Evolutionary conservation across 1,140 invertebrate species (phyloP), one percentile per base, ranked within the genome.

Genomic region (Lucilia sericata): DNA sequence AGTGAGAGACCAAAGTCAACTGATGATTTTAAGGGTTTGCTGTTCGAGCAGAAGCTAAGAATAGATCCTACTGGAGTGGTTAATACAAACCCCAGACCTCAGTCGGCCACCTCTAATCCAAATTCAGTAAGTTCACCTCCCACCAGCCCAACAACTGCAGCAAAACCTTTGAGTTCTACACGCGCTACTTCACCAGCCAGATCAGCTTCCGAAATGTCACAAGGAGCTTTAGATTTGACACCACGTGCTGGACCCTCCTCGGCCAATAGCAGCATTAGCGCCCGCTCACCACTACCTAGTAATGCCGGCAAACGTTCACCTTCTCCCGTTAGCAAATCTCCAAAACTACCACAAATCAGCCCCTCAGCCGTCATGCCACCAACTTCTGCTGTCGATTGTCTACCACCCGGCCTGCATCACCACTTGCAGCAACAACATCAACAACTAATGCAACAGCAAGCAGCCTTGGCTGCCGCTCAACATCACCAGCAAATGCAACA

Each of bases 191-290:
- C 89, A 8, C 92, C 92, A 0, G 90, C 92, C 5, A 85, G 88
- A 0, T 88, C 89, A 19, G 87, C 91, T 36, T 92, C 92, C 14
- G 92, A 93, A 78, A 92, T 91, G 0, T 93, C 92, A 0, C 91
- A 93, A 85, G 93, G 93, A n/a, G 93, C 93, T 3, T 86, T 94
- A 17, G 93, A 94, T 86, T 86, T 94, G 47, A 94, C 94, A 9
- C 93, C 93, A 4, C 91, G 92, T 30, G 91, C 92, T 13, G 82
- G n/a, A 42, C 65, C 82, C 81, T 21, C 19, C n/a, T 47, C 74
- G 7, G 70, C 0, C 19, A 86, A 34, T 75, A 84, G 30, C 36
- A 78, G 51, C 84, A 14, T 25, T 5, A 90, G 87, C 30, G 87
- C 87, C 1, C 65, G 65, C 2, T 84, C 85, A 14, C 76, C 82